Conservation (phyloP, 2,888 invertebrate genomes). For the Scaptomyza flava region DNA sequence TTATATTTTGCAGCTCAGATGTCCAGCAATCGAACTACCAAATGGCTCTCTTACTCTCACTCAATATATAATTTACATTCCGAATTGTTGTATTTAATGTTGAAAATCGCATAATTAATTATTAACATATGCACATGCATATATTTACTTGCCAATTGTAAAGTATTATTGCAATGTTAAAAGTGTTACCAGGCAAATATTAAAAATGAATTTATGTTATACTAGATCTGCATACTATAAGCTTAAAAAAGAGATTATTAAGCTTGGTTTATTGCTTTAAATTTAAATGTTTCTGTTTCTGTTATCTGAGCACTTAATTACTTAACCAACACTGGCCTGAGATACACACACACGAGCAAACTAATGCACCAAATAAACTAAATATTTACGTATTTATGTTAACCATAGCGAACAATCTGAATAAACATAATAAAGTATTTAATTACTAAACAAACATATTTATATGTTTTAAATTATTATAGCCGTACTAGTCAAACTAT, state of each 20-base stretch:
- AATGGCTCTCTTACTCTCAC: slow-evolving; percentile 1
- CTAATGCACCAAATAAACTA: slow-evolving; percentile 54
- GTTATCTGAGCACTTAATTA: slow-evolving; percentile 29
- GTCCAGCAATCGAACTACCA: slow-evolving; percentile 17
- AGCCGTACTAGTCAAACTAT: slow-evolving; percentile 75
- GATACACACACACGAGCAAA: slow-evolving; percentile 55
- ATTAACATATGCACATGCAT: slow-evolving; percentile 27
- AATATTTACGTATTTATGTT: slow-evolving; percentile 51
- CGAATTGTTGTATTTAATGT: slow-evolving; percentile 66
- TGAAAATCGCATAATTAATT: slow-evolving; percentile 50
- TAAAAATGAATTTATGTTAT: slow-evolving; percentile 27
- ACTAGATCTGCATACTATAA: slow-evolving; percentile 13
- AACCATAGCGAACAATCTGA: slow-evolving; percentile 51
- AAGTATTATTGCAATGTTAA: slow-evolving; percentile 33
- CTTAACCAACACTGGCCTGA: slow-evolving; percentile 49
- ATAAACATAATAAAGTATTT: slow-evolving; percentile 62
- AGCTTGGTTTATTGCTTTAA: slow-evolving; percentile 33
- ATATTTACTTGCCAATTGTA: slow-evolving; percentile 48
- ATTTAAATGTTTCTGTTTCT: slow-evolving; percentile 26
- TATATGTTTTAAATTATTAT: slow-evolving; percentile 58
- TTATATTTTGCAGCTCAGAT: slow-evolving; percentile 17
- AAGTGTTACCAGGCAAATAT: slow-evolving; percentile 31
- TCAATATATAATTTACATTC: slow-evolving; percentile 53
- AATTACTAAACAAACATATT: slow-evolving; percentile 42
- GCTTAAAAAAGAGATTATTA: slow-evolving; percentile 18